A percentile compares a stretch with the other conserved stretches of the same genome.
These are phyloP conservation scores for Ommatoiulus sabulosus DNA, from an alignment of 2,888 invertebrate species.

Conservation along the genomic window DNA sequence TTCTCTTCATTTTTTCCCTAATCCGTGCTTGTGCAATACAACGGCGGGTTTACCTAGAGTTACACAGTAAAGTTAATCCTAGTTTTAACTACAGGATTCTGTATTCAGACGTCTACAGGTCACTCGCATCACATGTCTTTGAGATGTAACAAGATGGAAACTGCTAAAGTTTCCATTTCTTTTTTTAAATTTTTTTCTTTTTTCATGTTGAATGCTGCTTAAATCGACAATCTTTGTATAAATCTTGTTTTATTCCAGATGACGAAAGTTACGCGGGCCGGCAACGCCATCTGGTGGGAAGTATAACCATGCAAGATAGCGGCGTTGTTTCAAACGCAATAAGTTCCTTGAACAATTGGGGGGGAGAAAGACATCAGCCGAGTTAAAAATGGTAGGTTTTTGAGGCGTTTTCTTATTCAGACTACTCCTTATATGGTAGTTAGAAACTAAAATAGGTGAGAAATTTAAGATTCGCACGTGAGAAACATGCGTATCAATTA, in stretches of 20 bases:
- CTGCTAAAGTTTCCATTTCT: no score
- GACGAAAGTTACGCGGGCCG: neutral
- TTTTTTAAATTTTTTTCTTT: no score
- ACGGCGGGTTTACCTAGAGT: no score
- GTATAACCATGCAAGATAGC: neutral
- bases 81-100: no score
- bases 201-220: no score
- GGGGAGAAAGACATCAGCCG: neutral
- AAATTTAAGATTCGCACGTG: slow-evolving; percentile 16
- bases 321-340: neutral
- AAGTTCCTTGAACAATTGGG: neutral
- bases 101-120: no score
- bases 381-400: neutral
- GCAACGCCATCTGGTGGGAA: neutral
- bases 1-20: no score
- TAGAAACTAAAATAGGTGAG: slow-evolving; percentile 8
- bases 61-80: no score
- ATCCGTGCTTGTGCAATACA: no score
- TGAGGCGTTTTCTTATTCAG: neutral
- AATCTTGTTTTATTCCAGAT: neutral
- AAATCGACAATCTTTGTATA: no score
- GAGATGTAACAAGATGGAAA: no score
- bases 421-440: neutral
- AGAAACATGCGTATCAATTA: slow-evolving; percentile 44
- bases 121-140: no score